Evolutionary conservation across 64 coral and sea anemone species (phyloP), one percentile per base, ranked within the genome.

Genomic region (Exaiptasia diaphana): DNA sequence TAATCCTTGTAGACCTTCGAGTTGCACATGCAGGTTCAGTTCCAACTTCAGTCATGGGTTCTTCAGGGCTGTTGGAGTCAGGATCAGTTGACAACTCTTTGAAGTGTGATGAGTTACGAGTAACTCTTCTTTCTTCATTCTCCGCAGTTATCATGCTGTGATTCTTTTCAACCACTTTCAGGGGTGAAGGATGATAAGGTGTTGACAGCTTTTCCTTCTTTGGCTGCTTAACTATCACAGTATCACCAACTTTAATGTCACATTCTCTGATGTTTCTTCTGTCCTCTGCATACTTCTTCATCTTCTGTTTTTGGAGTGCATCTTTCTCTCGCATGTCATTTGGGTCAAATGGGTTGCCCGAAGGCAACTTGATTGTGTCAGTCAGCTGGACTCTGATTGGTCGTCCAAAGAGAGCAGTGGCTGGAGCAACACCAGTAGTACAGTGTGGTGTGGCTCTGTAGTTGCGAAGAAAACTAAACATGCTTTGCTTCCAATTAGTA

Each of bases 171-270:
- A 30, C 38, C 41, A 58, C 77, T 36, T 43, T 61, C 39, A 82
- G 45, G 25, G 74, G 74, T n/a, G 27, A 29, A 4, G 75, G 40
- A 54, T 68, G 54, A 78, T 64, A 89, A 4, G 54, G 67, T 34
- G 86, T 41, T 50, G 86, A 46, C 68, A 89, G 75, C 77, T 89
- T 89, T 10, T 81, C 29, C 32, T 48, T 65, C 77, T 81, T 63
- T 6, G 25, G 53, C 53, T 89, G 76, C 25, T 63, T 89, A 30
- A 89, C 67, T 42, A 74, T 9, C n/a, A 81, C 68, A 40, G 27
- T 61, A 40, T 81, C 75, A 38, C 76, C 86, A 12, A 56, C 46
- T 18, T 71, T 29, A 73, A 81, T 61, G 49, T 74, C 64, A 62
- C 64, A 71, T 53, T 46, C 21, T 67, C 79, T 88, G 28, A 54